Conservation (phyloP, 2,797 vertebrate species). For the Neosilurus hyrtlii region DNA sequence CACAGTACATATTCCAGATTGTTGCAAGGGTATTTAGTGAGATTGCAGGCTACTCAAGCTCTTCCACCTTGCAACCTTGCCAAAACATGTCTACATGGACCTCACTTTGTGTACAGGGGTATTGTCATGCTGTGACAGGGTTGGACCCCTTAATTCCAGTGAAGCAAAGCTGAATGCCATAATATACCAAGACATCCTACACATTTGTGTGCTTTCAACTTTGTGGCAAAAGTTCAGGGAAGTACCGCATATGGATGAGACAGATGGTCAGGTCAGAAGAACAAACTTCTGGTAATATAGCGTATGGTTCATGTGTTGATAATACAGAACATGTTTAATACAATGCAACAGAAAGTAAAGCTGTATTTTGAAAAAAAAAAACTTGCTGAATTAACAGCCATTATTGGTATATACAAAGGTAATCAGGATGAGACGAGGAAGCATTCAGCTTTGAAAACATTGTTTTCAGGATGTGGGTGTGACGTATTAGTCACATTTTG, state of each 20-base stretch:
- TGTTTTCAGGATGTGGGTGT: background rate
- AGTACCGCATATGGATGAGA: background rate
- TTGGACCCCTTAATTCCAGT: background rate
- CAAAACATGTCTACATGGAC: background rate
- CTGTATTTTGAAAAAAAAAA: slow-evolving; percentile 49
- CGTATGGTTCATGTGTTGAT: slow-evolving; percentile 67
- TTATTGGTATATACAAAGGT: slow-evolving; percentile 65
- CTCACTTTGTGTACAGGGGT: background rate
- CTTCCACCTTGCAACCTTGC: slow-evolving; percentile 61
- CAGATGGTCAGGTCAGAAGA: too few species aligned
- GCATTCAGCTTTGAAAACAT: slow-evolving; percentile 41
- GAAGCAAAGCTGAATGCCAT: background rate
- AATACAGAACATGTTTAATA: slow-evolving; percentile 51
- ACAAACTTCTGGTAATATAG: background rate
- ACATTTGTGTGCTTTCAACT: background rate
- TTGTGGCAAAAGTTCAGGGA: background rate
- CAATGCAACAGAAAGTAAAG: slow-evolving; percentile 66
- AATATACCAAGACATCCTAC: background rate
- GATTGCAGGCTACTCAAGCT: background rate
- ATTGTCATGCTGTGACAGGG: background rate
- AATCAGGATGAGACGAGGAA: slow-evolving; percentile 42
- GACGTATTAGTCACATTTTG: background rate
- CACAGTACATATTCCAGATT: background rate
- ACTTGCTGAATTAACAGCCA: slow-evolving; percentile 53
- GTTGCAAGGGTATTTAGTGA: background rate